Conservation (phyloP, 2,113 vertebrate genomes). For the Sorex araneus region DNA sequence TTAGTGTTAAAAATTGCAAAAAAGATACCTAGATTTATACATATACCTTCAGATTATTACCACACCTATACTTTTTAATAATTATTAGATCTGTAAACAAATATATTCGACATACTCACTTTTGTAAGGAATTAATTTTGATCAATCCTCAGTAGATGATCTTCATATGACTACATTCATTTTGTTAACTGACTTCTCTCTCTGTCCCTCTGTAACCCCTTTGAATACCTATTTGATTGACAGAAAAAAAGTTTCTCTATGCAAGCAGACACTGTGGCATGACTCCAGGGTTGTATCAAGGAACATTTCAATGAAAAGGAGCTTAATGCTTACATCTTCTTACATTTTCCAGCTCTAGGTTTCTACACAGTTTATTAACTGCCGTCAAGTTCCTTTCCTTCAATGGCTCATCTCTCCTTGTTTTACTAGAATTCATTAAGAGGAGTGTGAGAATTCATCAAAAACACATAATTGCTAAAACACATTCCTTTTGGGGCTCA, state of each 20-base stretch:
- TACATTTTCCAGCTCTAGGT: conserved; percentile 5
- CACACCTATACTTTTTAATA: no score
- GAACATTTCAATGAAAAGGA: background rate
- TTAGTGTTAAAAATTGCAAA: conserved; percentile 19
- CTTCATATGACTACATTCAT: background rate
- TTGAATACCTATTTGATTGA: background rate
- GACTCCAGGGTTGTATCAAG: background rate
- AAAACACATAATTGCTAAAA: conserved; percentile 25
- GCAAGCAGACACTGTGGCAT: background rate
- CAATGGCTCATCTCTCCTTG: background rate
- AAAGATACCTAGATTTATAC: background rate
- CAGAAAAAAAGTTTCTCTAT: background rate
- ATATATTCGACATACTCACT: background rate
- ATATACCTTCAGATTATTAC: background rate
- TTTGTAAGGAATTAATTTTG: background rate
- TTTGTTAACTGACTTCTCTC: background rate
- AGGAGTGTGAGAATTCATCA: background rate
- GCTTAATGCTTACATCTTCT: background rate
- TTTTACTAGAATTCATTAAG: conserved; percentile 23
- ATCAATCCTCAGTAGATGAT: background rate
- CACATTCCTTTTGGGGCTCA: background rate
- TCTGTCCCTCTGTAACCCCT: background rate
- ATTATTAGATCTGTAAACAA: background rate
- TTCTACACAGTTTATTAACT: background rate
- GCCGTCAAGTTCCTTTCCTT: background rate